Evolutionary conservation across 2,113 vertebrate species (phyloP).

Genomic region (Orycteropus afer): DNA sequence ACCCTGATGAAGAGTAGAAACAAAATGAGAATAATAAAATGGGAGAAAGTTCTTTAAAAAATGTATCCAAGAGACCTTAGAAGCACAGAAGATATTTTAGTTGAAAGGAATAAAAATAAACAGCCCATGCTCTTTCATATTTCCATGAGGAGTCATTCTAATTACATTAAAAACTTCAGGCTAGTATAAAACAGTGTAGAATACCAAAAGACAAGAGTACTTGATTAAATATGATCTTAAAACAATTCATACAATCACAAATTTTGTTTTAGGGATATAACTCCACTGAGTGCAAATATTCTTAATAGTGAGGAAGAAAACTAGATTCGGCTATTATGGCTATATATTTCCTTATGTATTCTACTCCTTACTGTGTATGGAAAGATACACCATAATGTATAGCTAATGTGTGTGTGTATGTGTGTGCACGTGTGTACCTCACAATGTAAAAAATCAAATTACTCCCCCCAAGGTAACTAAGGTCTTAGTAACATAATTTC

Average conservation of each 20-base stretch:
- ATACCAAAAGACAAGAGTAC: constrained; percentile 68
- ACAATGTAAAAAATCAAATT: constrained; percentile 76
- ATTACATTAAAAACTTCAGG: constrained; percentile 78
- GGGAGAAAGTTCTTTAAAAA: constrained; percentile 33
- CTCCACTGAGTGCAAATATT: constrained; percentile 66
- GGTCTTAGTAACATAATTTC: constrained; percentile 58
- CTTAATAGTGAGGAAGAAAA: constrained; percentile 75
- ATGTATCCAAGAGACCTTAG: constrained; percentile 6
- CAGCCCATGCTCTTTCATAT: constrained; percentile 49
- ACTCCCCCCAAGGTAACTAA: constrained; percentile 62
- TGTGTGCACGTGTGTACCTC: constrained; percentile 58
- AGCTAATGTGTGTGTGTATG: constrained; percentile 56
- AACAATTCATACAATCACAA: constrained; percentile 36
- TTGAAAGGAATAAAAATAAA: constrained; percentile 46
- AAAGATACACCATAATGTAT: constrained; percentile 40
- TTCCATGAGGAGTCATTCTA: constrained; percentile 71
- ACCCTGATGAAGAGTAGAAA: constrained; percentile 64
- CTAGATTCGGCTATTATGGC: constrained; percentile 65
- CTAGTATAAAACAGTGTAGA: constrained; percentile 72
- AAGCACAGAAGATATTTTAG: constrained; percentile 41
- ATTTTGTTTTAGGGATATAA: constrained; percentile 71
- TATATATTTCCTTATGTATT: constrained; percentile 75
- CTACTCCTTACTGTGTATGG: constrained; percentile 56
- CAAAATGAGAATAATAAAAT: constrained; percentile 56
- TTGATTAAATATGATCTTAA: constrained; percentile 75